These are phyloP conservation scores for Lithosia quadra DNA, from an alignment of 2,888 invertebrate species.

Conservation along the genomic window DNA sequence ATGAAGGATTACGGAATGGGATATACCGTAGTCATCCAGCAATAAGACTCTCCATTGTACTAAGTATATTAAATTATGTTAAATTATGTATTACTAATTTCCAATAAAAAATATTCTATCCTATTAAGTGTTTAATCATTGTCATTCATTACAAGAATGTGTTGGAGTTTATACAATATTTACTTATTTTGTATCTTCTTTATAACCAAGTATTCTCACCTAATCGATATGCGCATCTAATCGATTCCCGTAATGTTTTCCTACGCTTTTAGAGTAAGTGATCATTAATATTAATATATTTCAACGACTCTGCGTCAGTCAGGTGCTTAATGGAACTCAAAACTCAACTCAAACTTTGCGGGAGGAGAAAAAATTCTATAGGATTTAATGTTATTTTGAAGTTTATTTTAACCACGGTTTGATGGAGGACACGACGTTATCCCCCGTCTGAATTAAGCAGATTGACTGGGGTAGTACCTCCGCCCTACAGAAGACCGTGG, in stretches of 20 bases:
- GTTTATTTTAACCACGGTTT: neutral
- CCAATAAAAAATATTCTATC: too few relatives aligned
- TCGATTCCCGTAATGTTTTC: neutral
- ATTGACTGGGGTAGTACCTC: too few relatives aligned
- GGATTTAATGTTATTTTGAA: too few relatives aligned
- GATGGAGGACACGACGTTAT: too few relatives aligned
- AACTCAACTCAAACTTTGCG: too few relatives aligned
- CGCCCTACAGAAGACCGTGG: too few relatives aligned
- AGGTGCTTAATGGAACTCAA: neutral
- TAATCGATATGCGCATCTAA: constrained; percentile 1
- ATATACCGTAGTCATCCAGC: too few relatives aligned
- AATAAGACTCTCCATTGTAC: too few relatives aligned
- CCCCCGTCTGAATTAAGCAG: too few relatives aligned
- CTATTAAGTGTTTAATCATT: neutral
- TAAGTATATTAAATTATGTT: too few relatives aligned
- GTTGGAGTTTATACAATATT: neutral
- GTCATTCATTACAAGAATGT: neutral
- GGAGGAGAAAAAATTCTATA: neutral
- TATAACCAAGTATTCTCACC: neutral
- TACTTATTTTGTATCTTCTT: neutral
- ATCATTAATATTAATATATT: constrained; percentile 4
- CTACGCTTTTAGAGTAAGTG: constrained; percentile 4
- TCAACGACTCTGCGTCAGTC: neutral
- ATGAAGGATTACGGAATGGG: too few relatives aligned
- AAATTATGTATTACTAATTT: too few relatives aligned